Evolutionary conservation across 2,113 vertebrate genomes (phyloP).

Genomic region (Manacus vitellinus): DNA sequence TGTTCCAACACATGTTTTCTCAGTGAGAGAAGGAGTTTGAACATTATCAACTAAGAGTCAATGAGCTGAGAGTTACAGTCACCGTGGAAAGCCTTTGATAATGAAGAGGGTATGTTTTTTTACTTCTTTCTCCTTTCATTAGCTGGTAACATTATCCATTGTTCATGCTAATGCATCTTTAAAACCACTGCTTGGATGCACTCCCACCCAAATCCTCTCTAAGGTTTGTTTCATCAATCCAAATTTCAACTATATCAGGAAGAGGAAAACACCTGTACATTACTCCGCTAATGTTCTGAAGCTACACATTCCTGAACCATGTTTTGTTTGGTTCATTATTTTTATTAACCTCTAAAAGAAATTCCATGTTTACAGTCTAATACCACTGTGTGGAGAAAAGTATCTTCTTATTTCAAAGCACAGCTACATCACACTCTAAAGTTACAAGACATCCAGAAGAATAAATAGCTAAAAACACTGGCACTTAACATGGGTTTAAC

Average conservation of each 20-base stretch:
- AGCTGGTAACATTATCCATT: neutral
- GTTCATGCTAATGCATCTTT: neutral
- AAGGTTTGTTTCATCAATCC: neutral
- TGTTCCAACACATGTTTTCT: neutral
- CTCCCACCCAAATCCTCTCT: accelerated
- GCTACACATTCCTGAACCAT: neutral
- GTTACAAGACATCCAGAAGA: neutral
- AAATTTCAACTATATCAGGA: neutral
- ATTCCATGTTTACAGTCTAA: neutral
- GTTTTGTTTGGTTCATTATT: neutral
- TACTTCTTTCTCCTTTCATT: neutral
- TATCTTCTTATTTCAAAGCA: neutral
- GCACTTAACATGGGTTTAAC: neutral
- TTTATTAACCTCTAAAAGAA: neutral
- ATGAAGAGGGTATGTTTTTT: neutral
- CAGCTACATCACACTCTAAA: neutral
- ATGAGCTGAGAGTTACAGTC: neutral
- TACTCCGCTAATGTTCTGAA: neutral
- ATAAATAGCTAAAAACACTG: neutral
- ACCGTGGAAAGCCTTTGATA: neutral
- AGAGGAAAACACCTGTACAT: neutral
- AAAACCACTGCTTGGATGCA: neutral
- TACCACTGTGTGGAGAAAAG: neutral
- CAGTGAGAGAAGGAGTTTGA: neutral
- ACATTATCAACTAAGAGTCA: neutral